Conservation (phyloP, 2,888 invertebrate species). For the Papilio demoleus region DNA sequence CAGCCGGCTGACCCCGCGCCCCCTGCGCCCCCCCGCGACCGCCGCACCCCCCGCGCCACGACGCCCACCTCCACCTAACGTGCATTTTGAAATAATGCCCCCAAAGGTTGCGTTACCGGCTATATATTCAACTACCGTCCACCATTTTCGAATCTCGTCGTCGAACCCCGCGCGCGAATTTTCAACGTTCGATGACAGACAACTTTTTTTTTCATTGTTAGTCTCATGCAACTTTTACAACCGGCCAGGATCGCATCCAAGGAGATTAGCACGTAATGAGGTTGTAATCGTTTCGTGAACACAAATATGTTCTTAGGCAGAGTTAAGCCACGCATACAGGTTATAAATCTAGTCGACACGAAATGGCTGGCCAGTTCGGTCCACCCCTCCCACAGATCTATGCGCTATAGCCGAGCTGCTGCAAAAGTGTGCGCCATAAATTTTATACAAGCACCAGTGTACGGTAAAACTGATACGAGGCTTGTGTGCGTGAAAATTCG, state of each 20-base stretch:
- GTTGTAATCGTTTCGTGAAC: slow-evolving; percentile 37
- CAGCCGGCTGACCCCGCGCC: slow-evolving; percentile 66
- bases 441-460: slow-evolving; percentile 80
- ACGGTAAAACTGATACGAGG: slow-evolving; percentile 75
- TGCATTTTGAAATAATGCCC: slow-evolving; percentile 80
- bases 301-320: slow-evolving; percentile 66
- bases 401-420: slow-evolving; percentile 62
- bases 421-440: slow-evolving; percentile 83
- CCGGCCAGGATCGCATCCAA: slow-evolving; percentile 21
- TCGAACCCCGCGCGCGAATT: slow-evolving; percentile 28
- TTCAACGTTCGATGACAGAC: slow-evolving; percentile 28
- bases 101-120: slow-evolving; percentile 53
- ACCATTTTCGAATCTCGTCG: slow-evolving; percentile 39
- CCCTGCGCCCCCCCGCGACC: slow-evolving; percentile 58
- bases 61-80: slow-evolving; percentile 61
- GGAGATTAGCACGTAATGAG: slow-evolving; percentile 31
- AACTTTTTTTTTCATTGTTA: slow-evolving; percentile 35
- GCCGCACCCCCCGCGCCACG: slow-evolving; percentile 46
- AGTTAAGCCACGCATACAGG: slow-evolving; percentile 75
- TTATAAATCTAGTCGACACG: slow-evolving; percentile 82
- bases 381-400: slow-evolving; percentile 72
- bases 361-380: slow-evolving; percentile 79
- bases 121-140: slow-evolving; percentile 40
- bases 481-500: slow-evolving; percentile 77
- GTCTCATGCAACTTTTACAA: slow-evolving; percentile 16